Evolutionary conservation across 1,140 invertebrate genomes (phyloP), one percentile per base, ranked within the genome.

Genomic region (Eupristina koningsbergeri): DNA sequence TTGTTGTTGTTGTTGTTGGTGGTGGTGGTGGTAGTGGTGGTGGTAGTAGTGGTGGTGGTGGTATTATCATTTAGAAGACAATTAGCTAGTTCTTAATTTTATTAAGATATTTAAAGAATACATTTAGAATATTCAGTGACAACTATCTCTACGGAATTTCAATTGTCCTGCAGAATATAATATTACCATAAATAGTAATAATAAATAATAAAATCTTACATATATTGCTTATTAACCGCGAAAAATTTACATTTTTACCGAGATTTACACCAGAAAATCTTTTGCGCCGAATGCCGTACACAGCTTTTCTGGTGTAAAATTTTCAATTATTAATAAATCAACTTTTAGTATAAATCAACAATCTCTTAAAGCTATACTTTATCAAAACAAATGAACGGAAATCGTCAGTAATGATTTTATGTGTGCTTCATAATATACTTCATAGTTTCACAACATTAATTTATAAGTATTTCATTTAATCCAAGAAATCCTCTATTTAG

Each of bases 281-380:
- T 26, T 26, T 26, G 1, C 19, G 19, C 6, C 26, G 22, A 26
- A 26, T 26, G 1, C 53, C 26, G 3, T 58, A 26, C 3, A 26
- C 9, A 58, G 11, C 0, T 64, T 64, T 34, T 64, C 61, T 34
- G 34, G 34, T 64, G 13, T 34, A 2, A 15, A 64, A 3, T 64
- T 74, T 41, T 9, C 26, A 74, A 74, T 74, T 26, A 74, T 74
- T 50, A 31, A 76, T 76, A 76, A 76, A 76, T 76, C 74, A 58
- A 6, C 13, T 76, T 76, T 36, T 19, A 76, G 50, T 34, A 58
- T 22, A 15, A 76, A 58, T n/a, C 31, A 76, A 58, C 34, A 8
- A 76, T 76, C 50, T 53, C 26, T 9, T n/a, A 76, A 53, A 41
- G 13, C 3, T 26, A 34, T n/a, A 63, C 22, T 7, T n/a, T 1